Evolutionary conservation across 1,140 invertebrate genomes (phyloP), one percentile per base, ranked within the genome.

Genomic region (Sitodiplosis mosellana): DNA sequence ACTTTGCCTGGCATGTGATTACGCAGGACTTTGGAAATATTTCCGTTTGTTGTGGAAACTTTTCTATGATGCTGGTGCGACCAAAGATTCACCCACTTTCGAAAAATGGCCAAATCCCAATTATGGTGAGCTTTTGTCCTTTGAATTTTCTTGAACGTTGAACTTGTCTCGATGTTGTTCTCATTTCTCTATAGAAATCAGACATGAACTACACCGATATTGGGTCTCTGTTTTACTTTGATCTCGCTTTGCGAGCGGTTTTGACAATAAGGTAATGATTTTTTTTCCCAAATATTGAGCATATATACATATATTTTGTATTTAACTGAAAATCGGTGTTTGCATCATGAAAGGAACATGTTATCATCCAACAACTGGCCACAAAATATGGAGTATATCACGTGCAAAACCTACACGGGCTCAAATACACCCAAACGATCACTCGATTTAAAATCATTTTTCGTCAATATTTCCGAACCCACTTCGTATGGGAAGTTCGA

Each of bases 221-320:
- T 45, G 73, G 78, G 2, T 78, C 85, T 4, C 78, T 82, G 0
- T 90, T 92, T 60, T 88, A 89, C 59, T 91, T 87, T 63, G 88
- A 93, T 60, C 57, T 91, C 18, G 74, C 80, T 7, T 60, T 81
- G 20, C 64, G 80, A 42, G 77, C 80, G 10, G 75, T 89, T 47
- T 59, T 77, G n/a, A 74, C 83, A 1, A 76, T 83, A 54, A 84
- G 77, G 77, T 80, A 68, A 67, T n/a, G n/a, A n/a, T n/a, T n/a
- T n/a, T n/a, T n/a, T n/a, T n/a, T n/a, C n/a, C n/a, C n/a, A n/a
- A n/a, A n/a, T n/a, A n/a, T n/a, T n/a, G n/a, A n/a, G n/a, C n/a
- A n/a, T n/a, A n/a, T n/a, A n/a, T n/a, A n/a, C n/a, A n/a, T n/a
- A n/a, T n/a, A n/a, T n/a, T n/a, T n/a, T n/a, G n/a, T n/a, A n/a